phyloP scores from a whole-genome alignment of 2,797 vertebrate genomes.

The Diplodus puntazzo region DNA sequence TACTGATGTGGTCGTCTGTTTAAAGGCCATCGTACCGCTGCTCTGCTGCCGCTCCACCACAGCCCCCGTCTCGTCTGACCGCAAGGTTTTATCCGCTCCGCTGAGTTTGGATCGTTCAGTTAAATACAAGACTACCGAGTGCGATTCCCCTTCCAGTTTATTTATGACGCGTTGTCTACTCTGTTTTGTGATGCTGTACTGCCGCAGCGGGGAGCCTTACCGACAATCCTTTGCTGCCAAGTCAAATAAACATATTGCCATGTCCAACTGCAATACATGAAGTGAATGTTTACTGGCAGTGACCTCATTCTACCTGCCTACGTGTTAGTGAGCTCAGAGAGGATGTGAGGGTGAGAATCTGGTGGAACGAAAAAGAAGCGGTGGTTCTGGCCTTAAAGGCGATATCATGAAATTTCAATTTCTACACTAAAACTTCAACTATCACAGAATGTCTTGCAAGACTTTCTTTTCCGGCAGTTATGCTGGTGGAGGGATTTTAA shows the following conservation, averaged over 20 bases:
- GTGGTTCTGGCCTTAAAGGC: neutral
- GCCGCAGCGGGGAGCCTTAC: neutral
- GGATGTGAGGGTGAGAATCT: neutral
- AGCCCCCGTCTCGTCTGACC: neutral
- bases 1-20: conserved; percentile 13
- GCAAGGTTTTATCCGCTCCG: neutral
- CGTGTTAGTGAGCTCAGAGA: conserved; percentile 2
- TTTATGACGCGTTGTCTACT: conserved; percentile 8
- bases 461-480: neutral
- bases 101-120: neutral
- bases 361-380: neutral
- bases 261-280: conserved; percentile 1
- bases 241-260: neutral
- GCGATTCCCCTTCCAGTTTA: neutral
- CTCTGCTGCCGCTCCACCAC: neutral
- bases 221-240: neutral
- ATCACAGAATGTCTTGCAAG: neutral
- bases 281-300: neutral
- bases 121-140: conserved; percentile 1
- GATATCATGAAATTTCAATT: neutral
- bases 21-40: conserved; percentile 7
- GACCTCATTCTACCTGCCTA: conserved; percentile 10
- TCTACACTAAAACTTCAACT: conserved; percentile 2
- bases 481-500: neutral
- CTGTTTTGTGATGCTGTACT: neutral